Percentiles rank a stretch among this genome's conserved stretches.
Evolutionary conservation across 1,140 invertebrate genomes (phyloP).

Genomic region (Brachystomella parvula): DNA sequence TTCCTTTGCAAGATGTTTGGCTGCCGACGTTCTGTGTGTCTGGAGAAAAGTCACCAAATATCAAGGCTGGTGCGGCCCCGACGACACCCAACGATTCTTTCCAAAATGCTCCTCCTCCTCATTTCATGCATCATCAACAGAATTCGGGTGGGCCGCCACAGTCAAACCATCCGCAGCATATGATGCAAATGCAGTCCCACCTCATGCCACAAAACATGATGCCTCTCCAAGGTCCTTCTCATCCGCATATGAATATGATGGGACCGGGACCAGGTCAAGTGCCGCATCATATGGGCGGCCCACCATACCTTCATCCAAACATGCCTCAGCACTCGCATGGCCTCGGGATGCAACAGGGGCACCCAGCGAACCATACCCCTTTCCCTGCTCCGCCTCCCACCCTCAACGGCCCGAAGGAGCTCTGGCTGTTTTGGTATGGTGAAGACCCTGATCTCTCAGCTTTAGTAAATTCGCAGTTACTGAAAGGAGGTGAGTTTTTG

Average conservation of each 20-base stretch:
- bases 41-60: slow-evolving; percentile 64
- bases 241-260: slow-evolving; percentile 31
- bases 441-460: slow-evolving; percentile 52
- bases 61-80: slow-evolving; percentile 43
- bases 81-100: slow-evolving; percentile 58
- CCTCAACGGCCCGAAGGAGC: slow-evolving; percentile 65
- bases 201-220: slow-evolving; percentile 11
- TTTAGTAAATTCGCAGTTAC: slow-evolving; percentile 68
- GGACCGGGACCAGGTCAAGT: slow-evolving; percentile 20
- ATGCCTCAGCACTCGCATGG: slow-evolving; percentile 23
- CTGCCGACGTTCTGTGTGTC: slow-evolving; percentile 88
- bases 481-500: slow-evolving; percentile 67
- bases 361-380: slow-evolving; percentile 18
- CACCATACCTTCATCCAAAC: slow-evolving; percentile 13
- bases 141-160: slow-evolving; percentile 14
- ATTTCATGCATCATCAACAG: slow-evolving; percentile 26
- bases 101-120: slow-evolving; percentile 43
- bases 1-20: slow-evolving; percentile 86
- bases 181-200: slow-evolving; percentile 15
- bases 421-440: slow-evolving; percentile 99
- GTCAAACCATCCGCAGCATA: slow-evolving; percentile 10
- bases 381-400: slow-evolving; percentile 33
- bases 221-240: slow-evolving; percentile 5
- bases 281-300: slow-evolving; percentile 25
- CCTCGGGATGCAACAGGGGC: slow-evolving; percentile 22